Base-by-base conservation (phyloP, 2,797 vertebrate genomes). In the Sphenopsis melanotis region DNA sequence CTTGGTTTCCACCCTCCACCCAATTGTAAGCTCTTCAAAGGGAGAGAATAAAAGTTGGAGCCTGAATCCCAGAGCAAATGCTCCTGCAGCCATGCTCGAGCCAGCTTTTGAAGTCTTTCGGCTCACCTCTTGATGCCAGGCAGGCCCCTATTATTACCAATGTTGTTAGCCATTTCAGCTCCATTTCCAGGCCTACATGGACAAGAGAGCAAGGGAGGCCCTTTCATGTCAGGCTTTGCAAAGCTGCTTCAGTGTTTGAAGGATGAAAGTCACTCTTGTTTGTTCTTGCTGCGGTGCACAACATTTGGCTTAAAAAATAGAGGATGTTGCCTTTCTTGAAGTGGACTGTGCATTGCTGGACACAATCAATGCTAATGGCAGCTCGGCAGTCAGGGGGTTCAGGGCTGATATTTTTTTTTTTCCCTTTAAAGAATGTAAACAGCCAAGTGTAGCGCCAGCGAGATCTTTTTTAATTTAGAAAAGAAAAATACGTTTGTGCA, bases 11-110 rank as follows among this genome's bases (percentile, higher is more conserved):
- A 98, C 98, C 97, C 98, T 98, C 98, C 36, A 9, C 95, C 98
- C 98, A 98, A 98, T 99, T 99, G 99, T 98, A 97, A 98, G 94
- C 93, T 98, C 98, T 99, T 99, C 99, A 99, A 99, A 99, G 99
- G 98, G 95, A 98, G 98, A 99, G 98, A 99, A 98, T 98, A 98
- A 98, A 98, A 98, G 98, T 98, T 98, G 83, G 98, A 98, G 98
- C 91, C 97, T 96, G 94, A 97, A 97, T 98, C 97, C 97, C 52
- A 95, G 96, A 97, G 98, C 95, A 97, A 97, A 95, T 89, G 85
- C 96, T 96, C 94, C 95, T 81, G 88, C 90, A 96, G 95, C 96
- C 95, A 96, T 90, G 93, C 97, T 97, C 94, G 89, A 96, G 95
- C 86, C 92, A 77, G 97, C 98, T 98, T 99, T 99, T 99, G 98